These are phyloP conservation scores for Remorina albescens DNA, from an alignment of 2,797 vertebrate species.

Conservation along the genomic window DNA sequence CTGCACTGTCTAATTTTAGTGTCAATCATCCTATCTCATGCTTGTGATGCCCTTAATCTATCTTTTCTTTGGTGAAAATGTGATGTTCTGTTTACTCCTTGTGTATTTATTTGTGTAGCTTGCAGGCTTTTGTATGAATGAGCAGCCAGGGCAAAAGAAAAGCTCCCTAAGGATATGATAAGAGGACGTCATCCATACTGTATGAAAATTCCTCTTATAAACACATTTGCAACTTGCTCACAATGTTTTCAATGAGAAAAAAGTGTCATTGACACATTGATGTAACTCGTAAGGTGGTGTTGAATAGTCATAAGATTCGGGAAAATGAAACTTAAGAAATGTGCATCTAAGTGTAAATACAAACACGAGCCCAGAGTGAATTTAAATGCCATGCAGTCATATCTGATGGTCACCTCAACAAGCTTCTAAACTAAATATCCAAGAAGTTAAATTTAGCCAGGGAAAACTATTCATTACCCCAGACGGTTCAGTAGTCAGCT, in stretches of 20 bases:
- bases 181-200: not conserved
- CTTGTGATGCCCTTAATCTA: slow-evolving; percentile 45
- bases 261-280: slow-evolving; percentile 8
- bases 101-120: slow-evolving; percentile 28
- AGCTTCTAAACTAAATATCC: not conserved
- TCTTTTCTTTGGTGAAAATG: not conserved
- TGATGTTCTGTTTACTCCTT: slow-evolving; percentile 3
- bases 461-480: slow-evolving; percentile 13
- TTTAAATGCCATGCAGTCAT: slow-evolving; percentile 3
- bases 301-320: slow-evolving; percentile 3
- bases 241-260: not conserved
- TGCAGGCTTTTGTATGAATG: slow-evolving; percentile 33
- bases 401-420: not conserved
- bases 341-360: not conserved
- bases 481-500: slow-evolving; percentile 17
- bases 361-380: slow-evolving; percentile 3
- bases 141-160: slow-evolving; percentile 10
- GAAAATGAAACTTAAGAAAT: not conserved
- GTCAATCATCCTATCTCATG: slow-evolving; percentile 23
- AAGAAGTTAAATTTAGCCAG: slow-evolving; percentile 19
- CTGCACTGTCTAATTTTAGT: slow-evolving; percentile 29
- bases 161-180: not conserved
- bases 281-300: slow-evolving; percentile 13
- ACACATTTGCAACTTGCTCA: slow-evolving; percentile 9
- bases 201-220: slow-evolving; percentile 8